Conservation (phyloP, 2,888 invertebrate genomes). For the Meteorus colon region DNA sequence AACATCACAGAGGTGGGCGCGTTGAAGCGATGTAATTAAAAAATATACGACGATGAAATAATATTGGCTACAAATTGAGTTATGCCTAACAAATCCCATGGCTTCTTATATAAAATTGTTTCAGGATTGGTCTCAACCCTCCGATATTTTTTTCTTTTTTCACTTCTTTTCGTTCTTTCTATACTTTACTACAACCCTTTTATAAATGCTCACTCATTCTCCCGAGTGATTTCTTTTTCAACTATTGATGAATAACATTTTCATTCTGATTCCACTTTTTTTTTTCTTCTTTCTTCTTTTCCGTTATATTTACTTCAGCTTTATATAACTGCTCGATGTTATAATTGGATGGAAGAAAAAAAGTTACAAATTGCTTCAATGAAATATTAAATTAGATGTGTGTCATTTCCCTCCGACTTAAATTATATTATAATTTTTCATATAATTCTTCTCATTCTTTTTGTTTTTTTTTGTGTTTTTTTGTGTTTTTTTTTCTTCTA, state of each 20-base stretch:
- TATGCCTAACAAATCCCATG: conserved; percentile 48
- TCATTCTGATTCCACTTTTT: conserved; percentile 69
- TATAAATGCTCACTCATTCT: background rate
- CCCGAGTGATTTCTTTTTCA: background rate
- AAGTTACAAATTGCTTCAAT: background rate
- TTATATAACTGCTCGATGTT: conserved; percentile 6
- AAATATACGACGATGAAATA: conserved; percentile 71
- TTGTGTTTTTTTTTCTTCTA: background rate
- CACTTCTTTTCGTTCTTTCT: background rate
- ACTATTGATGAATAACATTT: conserved; percentile 52
- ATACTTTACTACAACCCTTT: background rate
- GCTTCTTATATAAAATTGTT: conserved; percentile 26
- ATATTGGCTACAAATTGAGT: conserved; percentile 71
- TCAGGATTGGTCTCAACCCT: conserved; percentile 4
- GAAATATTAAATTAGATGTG: background rate
- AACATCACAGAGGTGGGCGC: conserved; percentile 50
- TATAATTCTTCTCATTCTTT: background rate
- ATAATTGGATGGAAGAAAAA: background rate
- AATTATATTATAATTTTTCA: too few relatives aligned
- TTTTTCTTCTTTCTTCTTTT: conserved; percentile 27
- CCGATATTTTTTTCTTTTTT: conserved; percentile 10
- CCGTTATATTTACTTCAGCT: conserved; percentile 27
- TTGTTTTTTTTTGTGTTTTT: background rate
- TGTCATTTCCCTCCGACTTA: too few relatives aligned
- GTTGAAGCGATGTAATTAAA: conserved; percentile 70